Conservation (phyloP, 2,888 invertebrate species). For the Drosophila cyrtoloma region DNA sequence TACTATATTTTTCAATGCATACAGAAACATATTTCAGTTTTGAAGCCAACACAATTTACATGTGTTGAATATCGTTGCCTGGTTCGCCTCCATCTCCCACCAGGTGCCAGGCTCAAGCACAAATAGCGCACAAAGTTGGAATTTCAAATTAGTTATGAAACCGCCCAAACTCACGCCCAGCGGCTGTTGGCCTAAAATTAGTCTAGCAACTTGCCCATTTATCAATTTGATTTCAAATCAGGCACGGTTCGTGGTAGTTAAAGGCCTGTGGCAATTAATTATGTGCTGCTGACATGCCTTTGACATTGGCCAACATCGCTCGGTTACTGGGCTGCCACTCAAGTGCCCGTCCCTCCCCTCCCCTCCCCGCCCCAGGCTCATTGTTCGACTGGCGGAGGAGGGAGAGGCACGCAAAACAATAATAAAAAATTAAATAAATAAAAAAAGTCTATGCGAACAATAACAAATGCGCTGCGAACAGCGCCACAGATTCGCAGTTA, state of each 20-base stretch:
- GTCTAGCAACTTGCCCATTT: slow-evolving; percentile 24
- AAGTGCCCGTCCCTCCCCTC: slow-evolving; percentile 4
- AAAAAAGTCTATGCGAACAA: slow-evolving; percentile 9
- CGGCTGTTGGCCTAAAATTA: slow-evolving; percentile 23
- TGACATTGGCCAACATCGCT: slow-evolving; percentile 44
- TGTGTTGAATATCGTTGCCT: not conserved
- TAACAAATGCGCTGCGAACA: slow-evolving; percentile 38
- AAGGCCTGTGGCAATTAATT: slow-evolving; percentile 41
- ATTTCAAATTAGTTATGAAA: slow-evolving; percentile 21
- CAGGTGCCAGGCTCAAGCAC: not conserved
- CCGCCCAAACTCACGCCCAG: not conserved
- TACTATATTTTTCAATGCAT: not conserved
- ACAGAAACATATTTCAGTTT: not conserved
- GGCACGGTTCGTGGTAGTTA: slow-evolving; percentile 3
- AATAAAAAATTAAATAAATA: not conserved
- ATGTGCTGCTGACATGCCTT: slow-evolving; percentile 48
- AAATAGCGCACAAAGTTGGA: not conserved
- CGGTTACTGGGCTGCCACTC: not conserved
- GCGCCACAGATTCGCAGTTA: slow-evolving; percentile 55
- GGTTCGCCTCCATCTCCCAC: not conserved
- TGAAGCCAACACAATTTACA: not conserved
- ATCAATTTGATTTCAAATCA: slow-evolving; percentile 26
- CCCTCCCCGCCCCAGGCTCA: not conserved
- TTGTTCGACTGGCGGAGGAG: not conserved
- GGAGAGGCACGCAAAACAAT: not conserved